Base-by-base conservation (phyloP, 2,797 vertebrate genomes). In the Clarias pachynema region DNA sequence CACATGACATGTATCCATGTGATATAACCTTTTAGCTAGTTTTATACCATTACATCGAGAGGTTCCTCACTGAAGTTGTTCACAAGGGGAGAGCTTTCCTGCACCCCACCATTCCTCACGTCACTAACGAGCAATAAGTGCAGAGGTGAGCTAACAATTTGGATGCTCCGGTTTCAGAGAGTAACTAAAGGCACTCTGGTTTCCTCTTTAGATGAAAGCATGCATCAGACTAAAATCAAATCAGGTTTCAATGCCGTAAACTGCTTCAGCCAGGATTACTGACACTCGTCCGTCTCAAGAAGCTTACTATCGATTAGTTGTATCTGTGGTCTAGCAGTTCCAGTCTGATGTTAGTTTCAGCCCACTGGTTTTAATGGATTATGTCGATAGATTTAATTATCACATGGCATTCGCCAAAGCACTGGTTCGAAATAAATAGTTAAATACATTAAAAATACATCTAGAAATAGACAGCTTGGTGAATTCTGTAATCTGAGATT, bases 231-330 rank as follows among this genome's bases (percentile, higher is more conserved):
- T 31, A 69, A 80, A 34, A 80, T 44, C 59, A 49, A 60, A 9
- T 69, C 66, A 70, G 70, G 40, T 49, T 31, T 65, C 62, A 59
- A 62, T 87, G 81, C 31, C 14, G 1, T n/a, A 62, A 79, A 62
- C 34, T 40, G 34, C 34, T 79, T 79, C 22, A 62, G 57, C 59
- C 57, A 62, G 77, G 15, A 62, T 18, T 62, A 40, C 31, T 79
- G 57, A 79, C 77, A 79, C 56, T 40, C 12, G 8, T 2, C 22
- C 5, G 22, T 3, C 57, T 79, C 57, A 37, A 34, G 73, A 40
- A 79, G 77, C 57, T 78, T 62, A 37, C 20, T 78, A 78, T 78
- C 14, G 57, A 60, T 78, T 24, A 60, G 31, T 16, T 1, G 6
- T 49, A 53, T 53, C 44, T 53, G 72, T 74, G 72, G 24, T 37